Percentiles rank a stretch among this genome's conserved stretches.
Conservation (phyloP, 2,113 vertebrate species). For the Crotalus viridis region DNA sequence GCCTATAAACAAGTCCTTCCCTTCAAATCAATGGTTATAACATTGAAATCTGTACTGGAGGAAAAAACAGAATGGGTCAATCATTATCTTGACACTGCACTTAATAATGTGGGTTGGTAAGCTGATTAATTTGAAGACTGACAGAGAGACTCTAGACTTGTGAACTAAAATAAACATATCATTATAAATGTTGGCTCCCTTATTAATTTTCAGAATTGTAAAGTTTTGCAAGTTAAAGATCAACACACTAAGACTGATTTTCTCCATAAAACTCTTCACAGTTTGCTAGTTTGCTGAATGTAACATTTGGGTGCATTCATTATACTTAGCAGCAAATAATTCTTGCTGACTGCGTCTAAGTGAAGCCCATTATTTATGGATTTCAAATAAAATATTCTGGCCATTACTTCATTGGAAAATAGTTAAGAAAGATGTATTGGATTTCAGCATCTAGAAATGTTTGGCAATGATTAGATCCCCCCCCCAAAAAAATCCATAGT, state of each 20-base stretch:
- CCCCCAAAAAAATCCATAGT: background rate
- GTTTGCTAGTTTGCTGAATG: slow-evolving; percentile 9
- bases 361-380: slow-evolving; percentile 7
- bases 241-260: background rate
- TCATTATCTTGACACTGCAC: slow-evolving; percentile 1
- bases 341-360: background rate
- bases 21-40: slow-evolving; percentile 5
- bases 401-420: slow-evolving; percentile 13
- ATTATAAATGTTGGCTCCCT: background rate
- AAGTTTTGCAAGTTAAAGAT: slow-evolving; percentile 13
- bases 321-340: slow-evolving; percentile 30
- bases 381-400: slow-evolving; percentile 17
- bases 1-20: background rate
- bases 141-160: slow-evolving; percentile 8
- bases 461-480: background rate
- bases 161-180: background rate
- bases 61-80: background rate
- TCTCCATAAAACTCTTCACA: slow-evolving; percentile 9
- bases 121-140: slow-evolving; percentile 26
- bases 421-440: slow-evolving; percentile 24
- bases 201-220: background rate
- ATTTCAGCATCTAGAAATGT: background rate
- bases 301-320: background rate
- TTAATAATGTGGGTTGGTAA: slow-evolving; percentile 10
- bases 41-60: background rate